Evolutionary conservation across 2,888 invertebrate species (phyloP), one percentile per base, ranked within the genome.

Genomic region (Catonia carolina): DNA sequence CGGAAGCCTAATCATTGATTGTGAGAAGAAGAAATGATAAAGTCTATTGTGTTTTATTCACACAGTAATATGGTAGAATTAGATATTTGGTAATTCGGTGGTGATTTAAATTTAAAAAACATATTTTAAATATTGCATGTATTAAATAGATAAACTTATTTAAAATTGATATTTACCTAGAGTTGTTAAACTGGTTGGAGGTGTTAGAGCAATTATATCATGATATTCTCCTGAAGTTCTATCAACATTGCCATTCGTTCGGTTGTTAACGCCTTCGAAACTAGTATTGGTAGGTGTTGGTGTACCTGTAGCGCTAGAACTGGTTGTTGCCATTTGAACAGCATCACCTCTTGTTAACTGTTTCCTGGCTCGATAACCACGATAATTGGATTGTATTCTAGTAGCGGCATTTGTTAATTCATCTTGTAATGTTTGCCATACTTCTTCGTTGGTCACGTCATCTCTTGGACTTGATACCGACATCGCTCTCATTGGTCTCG

Each of bases 321-420:
- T 35, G 23, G 55, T 48, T 2, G 63, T 62, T 15, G 59, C 55
- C 45, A 57, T 49, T 37, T 60, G 61, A 17, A 65, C 58, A 8
- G 65, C 65, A 53, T 65, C 63, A 39, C 60, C 65, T 10, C 65
- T 53, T 10, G 58, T 59, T 37, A 65, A 60, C 42, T 58, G 58
- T 53, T 63, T 64, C 7, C 66, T 51, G 5, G 65, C 55, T 8
- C 63, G 55, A 42, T 63, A 67, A 5, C 67, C 67, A 17, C 67
- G 62, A 31, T 65, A 63, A 14, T 65, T 62, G 20, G 67, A 64
- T 51, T 66, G 65, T 12, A 68, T 67, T 55, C 63, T 66, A 17
- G 67, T 63, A 0, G 66, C 66, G 1, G 66, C 65, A 56, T 49
- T 49, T 53, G 59, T 20, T 41, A 27, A 20, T 17, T 52, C 52